A percentile compares a stretch with the other conserved stretches of the same genome.
Evolutionary conservation across 2,797 vertebrate species (phyloP).

Genomic region (Enteromius argenteus): DNA sequence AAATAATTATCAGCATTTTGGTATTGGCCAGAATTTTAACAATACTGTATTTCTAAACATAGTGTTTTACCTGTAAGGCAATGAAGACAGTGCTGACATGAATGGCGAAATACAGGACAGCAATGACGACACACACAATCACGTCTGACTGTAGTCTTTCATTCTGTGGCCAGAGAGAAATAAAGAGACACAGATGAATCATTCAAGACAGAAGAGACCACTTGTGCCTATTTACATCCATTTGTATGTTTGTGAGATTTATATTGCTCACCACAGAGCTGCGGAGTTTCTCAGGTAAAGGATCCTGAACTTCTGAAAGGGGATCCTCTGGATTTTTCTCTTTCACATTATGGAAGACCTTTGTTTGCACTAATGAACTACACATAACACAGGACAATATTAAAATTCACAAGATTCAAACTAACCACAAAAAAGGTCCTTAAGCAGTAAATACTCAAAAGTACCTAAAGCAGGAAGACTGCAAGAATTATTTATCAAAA

Average conservation of each 20-base stretch:
- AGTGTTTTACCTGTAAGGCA: constrained; percentile 88
- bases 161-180: constrained; percentile 78
- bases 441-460: not conserved
- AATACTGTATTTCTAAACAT: not conserved
- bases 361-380: constrained; percentile 95
- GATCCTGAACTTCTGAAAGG: constrained; percentile 95
- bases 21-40: not conserved
- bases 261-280: constrained; percentile 90
- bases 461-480: not conserved
- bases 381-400: not conserved
- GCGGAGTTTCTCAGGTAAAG: constrained; percentile 95
- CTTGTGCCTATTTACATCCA: not conserved
- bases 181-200: constrained; percentile 1
- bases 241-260: not conserved
- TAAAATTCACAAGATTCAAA: not conserved
- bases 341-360: constrained; percentile 92
- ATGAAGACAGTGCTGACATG: constrained; percentile 99
- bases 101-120: constrained; percentile 97
- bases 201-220: constrained; percentile 10
- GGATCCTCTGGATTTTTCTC: constrained; percentile 98
- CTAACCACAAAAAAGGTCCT: not conserved
- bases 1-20: not conserved
- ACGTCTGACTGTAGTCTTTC: constrained; percentile 96
- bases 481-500: constrained; percentile 12
- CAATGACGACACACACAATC: constrained; percentile 93